A percentile compares a stretch with the other conserved stretches of the same genome.
Conservation (phyloP, 2,113 vertebrate species). For the Hydrochoerus hydrochaeris region DNA sequence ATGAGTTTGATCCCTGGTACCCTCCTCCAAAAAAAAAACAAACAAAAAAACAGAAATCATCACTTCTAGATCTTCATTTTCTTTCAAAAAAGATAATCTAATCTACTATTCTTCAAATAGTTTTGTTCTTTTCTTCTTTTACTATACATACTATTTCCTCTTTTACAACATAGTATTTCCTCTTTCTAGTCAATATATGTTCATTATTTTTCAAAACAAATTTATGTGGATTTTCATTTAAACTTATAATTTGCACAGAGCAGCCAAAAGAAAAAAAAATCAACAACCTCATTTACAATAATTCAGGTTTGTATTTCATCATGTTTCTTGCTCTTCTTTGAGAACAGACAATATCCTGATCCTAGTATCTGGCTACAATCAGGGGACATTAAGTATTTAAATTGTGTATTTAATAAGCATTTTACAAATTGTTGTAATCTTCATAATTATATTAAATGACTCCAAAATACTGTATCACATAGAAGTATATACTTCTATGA, state of each 20-base stretch:
- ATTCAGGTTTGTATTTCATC: constrained; percentile 22
- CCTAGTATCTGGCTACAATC: neutral
- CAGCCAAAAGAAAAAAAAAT: constrained; percentile 6
- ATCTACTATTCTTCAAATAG: neutral
- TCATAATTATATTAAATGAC: constrained; percentile 16
- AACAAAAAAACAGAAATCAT: constrained; percentile 8
- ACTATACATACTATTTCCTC: constrained; percentile 6
- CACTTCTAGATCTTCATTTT: constrained; percentile 27
- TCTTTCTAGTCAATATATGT: neutral
- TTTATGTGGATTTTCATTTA: constrained; percentile 38
- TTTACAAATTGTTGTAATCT: constrained; percentile 16
- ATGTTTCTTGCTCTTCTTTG: neutral
- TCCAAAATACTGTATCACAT: constrained; percentile 10
- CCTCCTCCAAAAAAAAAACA: too few species aligned
- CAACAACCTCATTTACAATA: constrained; percentile 1
- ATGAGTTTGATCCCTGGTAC: too few species aligned
- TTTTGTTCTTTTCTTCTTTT: constrained; percentile 34
- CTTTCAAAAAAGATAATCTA: neutral
- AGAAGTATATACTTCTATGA: neutral
- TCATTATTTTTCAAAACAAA: constrained; percentile 51
- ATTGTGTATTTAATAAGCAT: neutral
- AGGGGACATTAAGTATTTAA: neutral
- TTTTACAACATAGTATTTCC: constrained; percentile 21
- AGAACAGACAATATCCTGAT: constrained; percentile 37
- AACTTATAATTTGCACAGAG: constrained; percentile 19